Conservation (phyloP, 2,113 vertebrate genomes). For the Xiphorhynchus elegans region DNA sequence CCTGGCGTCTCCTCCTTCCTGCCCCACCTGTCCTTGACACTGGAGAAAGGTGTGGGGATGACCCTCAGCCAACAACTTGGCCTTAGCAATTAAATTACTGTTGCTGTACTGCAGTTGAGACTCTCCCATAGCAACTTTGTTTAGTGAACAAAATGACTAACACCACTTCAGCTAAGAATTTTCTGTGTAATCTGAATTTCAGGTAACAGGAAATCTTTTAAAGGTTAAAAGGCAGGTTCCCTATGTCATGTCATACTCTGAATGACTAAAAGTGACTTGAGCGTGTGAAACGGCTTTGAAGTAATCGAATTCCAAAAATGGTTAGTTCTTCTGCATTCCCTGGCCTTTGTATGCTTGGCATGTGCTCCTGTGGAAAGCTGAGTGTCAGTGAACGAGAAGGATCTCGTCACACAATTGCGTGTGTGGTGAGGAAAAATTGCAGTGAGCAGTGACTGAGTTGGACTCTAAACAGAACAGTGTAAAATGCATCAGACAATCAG, state of each 20-base stretch:
- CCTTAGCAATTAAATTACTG: background rate
- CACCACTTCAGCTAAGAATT: background rate
- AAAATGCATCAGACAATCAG: background rate
- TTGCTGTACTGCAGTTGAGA: rapidly evolving
- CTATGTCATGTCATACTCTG: background rate
- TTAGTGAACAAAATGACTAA: background rate
- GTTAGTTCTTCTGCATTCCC: conserved; percentile 13
- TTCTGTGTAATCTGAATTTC: rapidly evolving
- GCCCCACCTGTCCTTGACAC: rapidly evolving
- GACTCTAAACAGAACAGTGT: background rate
- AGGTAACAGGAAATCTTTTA: background rate
- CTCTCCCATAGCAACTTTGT: background rate
- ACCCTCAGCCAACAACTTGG: background rate
- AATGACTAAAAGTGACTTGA: background rate
- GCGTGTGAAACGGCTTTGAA: background rate
- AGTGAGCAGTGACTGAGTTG: background rate
- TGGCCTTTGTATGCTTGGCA: background rate
- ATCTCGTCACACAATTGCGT: background rate
- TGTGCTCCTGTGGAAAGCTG: conserved; percentile 10
- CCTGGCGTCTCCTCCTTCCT: too few species aligned
- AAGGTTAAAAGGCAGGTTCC: background rate
- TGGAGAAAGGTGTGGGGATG: background rate
- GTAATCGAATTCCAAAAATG: background rate
- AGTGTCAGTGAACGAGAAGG: background rate
- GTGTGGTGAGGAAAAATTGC: background rate